Evolutionary conservation across 2,888 invertebrate genomes (phyloP).

Genomic region (Harpalus rubripes): DNA sequence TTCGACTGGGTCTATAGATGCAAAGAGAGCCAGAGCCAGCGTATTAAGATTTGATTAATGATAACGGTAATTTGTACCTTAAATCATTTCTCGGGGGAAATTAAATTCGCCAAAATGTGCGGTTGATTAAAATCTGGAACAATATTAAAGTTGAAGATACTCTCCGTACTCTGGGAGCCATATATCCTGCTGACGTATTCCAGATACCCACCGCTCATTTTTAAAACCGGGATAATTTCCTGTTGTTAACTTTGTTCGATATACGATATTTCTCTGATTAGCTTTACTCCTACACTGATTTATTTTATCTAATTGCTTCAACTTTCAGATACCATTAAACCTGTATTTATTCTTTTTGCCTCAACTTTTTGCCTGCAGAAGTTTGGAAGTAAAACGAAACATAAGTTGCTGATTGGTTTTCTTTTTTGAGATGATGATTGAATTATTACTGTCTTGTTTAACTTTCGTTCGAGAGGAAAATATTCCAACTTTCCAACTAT

Average conservation of each 20-base stretch:
- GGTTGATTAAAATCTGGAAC: constrained; percentile 67
- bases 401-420: constrained; percentile 39
- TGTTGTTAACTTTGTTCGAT: constrained; percentile 58
- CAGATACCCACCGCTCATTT: constrained; percentile 63
- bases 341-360: constrained; percentile 44
- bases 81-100: constrained; percentile 67
- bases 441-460: constrained; percentile 45
- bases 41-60: constrained; percentile 68
- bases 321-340: constrained; percentile 48
- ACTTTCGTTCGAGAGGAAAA: constrained; percentile 34
- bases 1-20: constrained; percentile 11
- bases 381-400: constrained; percentile 40
- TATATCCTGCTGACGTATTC: constrained; percentile 61
- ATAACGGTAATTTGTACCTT: constrained; percentile 67
- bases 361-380: constrained; percentile 16
- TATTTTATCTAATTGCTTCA: constrained; percentile 46
- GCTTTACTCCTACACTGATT: constrained; percentile 39
- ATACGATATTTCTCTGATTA: constrained; percentile 51
- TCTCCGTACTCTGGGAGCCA: constrained; percentile 17
- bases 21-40: constrained; percentile 49
- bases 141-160: constrained; percentile 67
- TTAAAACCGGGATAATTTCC: constrained; percentile 58
- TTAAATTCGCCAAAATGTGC: constrained; percentile 67
- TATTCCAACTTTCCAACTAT: constrained; percentile 23
- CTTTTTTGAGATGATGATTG: constrained; percentile 33